Base-by-base conservation (phyloP, 1,140 invertebrate species). In the Ooceraea biroi region DNA sequence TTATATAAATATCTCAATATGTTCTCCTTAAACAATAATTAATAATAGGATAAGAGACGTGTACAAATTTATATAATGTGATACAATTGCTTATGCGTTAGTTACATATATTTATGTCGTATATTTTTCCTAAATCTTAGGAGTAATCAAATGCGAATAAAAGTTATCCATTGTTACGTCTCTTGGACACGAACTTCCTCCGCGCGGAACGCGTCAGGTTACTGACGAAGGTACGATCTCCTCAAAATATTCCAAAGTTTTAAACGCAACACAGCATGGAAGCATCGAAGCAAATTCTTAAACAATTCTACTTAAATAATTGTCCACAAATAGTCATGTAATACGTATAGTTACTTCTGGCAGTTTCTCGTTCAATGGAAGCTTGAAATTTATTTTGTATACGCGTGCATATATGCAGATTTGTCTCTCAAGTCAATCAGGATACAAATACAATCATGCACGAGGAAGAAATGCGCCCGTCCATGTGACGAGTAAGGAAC, bases 31-130 rank as follows among this genome's bases (percentile, higher is more conserved):
- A 69, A 71, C 19, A 36, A 58, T 44, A 58, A 46, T 80, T 14
- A 30, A 78, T n/a, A 30, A 22, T 78, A 78, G 48, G 36, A 68
- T 78, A 78, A 57, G 36, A 68, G 44, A 57, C 22, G 50, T 78
- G 63, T 69, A 69, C 22, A 78, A 41, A 63, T 63, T 68, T 69
- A 69, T 30, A 78, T 41, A 80, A 58, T 80, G 65, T 86, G 85
- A 84, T 87, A 87, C 52, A 25, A 48, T 82, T 73, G 58, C 52
- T 66, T 76, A 69, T 74, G 55, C 11, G 11, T 52, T 78, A 78
- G 17, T 78, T 77, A 58, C 48, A 22, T 8, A 22, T 8, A n/a
- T 58, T 60, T 73, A n/a, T 46, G 36, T 72, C 69, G 22, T 86
- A 69, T 80, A n/a, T n/a, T n/a, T 22, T 36, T 76, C 7, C 36